Evolutionary conservation across 2,113 vertebrate genomes (phyloP).

Genomic region (Helogale parvula): DNA sequence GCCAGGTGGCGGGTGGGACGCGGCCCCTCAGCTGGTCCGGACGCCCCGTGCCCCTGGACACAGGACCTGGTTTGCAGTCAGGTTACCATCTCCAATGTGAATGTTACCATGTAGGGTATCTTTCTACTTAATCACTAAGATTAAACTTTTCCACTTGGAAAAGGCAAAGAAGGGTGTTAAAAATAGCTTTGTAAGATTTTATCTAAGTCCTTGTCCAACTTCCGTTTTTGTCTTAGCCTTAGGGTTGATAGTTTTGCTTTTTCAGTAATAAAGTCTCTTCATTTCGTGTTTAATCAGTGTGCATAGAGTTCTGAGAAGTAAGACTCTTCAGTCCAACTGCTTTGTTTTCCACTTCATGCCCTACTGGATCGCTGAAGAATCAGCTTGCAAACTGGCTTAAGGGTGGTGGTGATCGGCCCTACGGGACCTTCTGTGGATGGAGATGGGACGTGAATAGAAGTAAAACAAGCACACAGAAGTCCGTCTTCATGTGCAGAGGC

Average conservation of each 20-base stretch:
- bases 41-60: neutral
- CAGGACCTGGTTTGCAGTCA: neutral
- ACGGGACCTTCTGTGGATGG: neutral
- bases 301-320: neutral
- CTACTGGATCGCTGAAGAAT: neutral
- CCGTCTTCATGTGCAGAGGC: neutral
- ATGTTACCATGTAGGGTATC: neutral
- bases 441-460: neutral
- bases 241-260: neutral
- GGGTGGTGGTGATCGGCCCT: neutral
- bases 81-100: neutral
- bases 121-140: neutral
- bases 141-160: neutral
- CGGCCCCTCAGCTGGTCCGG: neutral
- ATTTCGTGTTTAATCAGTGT: neutral
- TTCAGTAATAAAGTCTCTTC: neutral
- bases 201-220: neutral
- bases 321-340: conserved; percentile 13
- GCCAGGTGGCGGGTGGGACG: too few species aligned
- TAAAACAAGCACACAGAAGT: neutral
- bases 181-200: neutral
- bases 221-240: neutral
- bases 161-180: neutral
- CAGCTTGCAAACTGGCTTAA: neutral
- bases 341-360: neutral